Conservation (phyloP, 2,113 vertebrate species). For the Phodopus roborovskii region DNA sequence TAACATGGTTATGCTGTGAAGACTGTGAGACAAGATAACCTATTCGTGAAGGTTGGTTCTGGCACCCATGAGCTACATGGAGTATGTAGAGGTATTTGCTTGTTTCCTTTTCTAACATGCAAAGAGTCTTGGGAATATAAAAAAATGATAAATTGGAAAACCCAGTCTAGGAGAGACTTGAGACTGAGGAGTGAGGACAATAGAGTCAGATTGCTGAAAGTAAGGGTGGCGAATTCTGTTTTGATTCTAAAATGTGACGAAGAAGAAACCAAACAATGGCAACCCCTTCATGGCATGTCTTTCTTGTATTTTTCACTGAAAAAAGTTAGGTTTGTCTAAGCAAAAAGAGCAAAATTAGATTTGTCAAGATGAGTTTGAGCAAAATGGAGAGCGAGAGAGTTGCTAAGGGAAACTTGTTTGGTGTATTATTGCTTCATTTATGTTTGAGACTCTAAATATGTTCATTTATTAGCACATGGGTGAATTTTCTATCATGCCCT, state of each 20-base stretch:
- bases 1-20: background rate
- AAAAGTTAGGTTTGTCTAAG: conserved; percentile 1
- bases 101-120: background rate
- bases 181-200: background rate
- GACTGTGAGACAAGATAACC: background rate
- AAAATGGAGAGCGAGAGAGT: background rate
- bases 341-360: background rate
- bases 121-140: background rate
- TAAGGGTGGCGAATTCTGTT: background rate
- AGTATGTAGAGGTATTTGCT: background rate
- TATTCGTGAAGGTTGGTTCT: background rate
- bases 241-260: background rate
- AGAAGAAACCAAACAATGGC: background rate
- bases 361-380: background rate
- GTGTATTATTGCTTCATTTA: background rate
- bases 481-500: conserved; percentile 26
- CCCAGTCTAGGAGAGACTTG: background rate
- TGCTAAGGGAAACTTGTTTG: background rate
- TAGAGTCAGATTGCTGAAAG: background rate
- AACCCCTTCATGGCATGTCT: background rate
- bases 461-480: background rate
- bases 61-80: background rate
- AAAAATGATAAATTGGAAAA: background rate
- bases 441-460: background rate
- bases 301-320: conserved; percentile 20